Evolutionary conservation across 1,140 invertebrate species (phyloP).

Genomic region (Campoletis sonorensis): DNA sequence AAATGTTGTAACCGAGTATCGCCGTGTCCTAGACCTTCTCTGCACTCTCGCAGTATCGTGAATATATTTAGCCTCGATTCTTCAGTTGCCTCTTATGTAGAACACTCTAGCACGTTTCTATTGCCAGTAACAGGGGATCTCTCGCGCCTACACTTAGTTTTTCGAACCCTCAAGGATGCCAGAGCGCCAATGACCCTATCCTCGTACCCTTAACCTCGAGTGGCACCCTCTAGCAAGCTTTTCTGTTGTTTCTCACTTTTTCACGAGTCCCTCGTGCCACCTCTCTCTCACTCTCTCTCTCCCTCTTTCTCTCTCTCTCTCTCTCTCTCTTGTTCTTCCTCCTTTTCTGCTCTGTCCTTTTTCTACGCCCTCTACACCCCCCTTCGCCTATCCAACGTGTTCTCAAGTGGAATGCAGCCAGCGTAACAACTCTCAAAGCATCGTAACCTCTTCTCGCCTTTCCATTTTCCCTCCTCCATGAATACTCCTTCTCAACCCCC

Average conservation of each 20-base stretch:
- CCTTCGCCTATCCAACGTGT: not conserved
- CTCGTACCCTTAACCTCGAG: constrained; percentile 21
- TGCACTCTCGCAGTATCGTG: not conserved
- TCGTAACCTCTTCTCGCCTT: not conserved
- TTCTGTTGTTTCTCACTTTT: constrained; percentile 23
- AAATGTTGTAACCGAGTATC: not conserved
- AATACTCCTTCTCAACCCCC: not conserved
- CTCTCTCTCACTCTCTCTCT: not conserved
- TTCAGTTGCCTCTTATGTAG: not conserved
- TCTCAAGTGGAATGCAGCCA: constrained; percentile 11
- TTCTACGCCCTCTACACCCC: not conserved
- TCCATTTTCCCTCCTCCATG: not conserved
- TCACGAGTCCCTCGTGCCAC: not conserved
- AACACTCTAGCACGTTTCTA: constrained; percentile 19
- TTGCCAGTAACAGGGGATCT: not conserved
- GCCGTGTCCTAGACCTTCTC: constrained; percentile 39
- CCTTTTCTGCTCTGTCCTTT: not conserved
- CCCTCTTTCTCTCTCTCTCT: not conserved
- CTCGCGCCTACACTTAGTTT: constrained; percentile 1
- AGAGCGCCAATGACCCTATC: constrained; percentile 43
- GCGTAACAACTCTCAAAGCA: not conserved
- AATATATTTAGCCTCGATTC: constrained; percentile 15
- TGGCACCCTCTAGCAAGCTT: constrained; percentile 3
- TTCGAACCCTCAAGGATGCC: constrained; percentile 21
- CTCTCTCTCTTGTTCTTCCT: not conserved